Base-by-base conservation (phyloP, 2,113 vertebrate species). In the Catharus minimus region DNA sequence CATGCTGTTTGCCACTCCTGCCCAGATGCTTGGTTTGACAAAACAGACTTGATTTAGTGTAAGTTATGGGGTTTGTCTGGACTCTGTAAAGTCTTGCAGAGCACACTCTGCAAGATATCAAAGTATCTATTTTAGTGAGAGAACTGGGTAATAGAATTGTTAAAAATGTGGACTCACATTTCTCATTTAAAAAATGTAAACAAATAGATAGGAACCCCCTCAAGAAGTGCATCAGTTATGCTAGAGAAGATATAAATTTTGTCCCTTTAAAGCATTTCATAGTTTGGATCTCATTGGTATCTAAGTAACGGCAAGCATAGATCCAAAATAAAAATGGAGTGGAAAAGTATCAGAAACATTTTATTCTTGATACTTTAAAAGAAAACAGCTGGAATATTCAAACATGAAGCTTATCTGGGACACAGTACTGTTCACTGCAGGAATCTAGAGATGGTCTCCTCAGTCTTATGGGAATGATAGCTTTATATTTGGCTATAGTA, bases 41-140 rank as follows among this genome's bases (percentile, higher is more conserved):
- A 92, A 94, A 89, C 21, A 85, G 22, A 81, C 56, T 87, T 56
- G 36, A 28, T 93, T 72, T 86, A 75, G 32, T 78, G 44, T 62
- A 93, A 96, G 28, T 92, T 88, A 72, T 72, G 67, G 23, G 58
- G 26, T 30, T 75, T 78, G 38, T 82, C 64, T 86, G 27, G 33
- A 44, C 36, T 89, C 60, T 81, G 32, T 80, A 86, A 92, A 92
- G 90, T 73, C 77, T 65, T 81, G 44, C 64, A 55, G 44, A 61
- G 27, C 39, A 28, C 90, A 74, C 61, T 79, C 43, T 87, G 39
- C 13, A 43, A 64, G 49, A 44, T 55, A 75, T 28, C 16, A 65
- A 85, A 95, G 56, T 76, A 73, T 47, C 67, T 92, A 15, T 89
- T 74, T 80, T 89, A 82, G 41, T 82, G 74, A 68, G 46, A 90